Evolutionary conservation across 2,113 vertebrate species (phyloP), one percentile per base, ranked within the genome.

Genomic region (Muntiacus reevesi): DNA sequence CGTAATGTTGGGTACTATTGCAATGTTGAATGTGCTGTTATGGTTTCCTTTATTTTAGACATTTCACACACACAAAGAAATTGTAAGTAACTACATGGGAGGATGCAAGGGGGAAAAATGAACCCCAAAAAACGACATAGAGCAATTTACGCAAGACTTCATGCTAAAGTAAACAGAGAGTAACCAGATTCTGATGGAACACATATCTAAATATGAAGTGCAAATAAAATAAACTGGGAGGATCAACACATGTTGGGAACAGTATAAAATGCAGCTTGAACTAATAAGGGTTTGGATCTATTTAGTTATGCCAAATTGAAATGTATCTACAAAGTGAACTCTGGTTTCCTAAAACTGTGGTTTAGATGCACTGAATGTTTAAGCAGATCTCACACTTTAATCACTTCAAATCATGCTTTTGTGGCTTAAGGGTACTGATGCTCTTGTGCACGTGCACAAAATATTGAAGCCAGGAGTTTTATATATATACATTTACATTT

Each of bases 181-280:
- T 52, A 76, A 45, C 55, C 60, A 95, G 27, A 55, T 76, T 89
- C 79, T 92, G 50, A 94, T 64, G 62, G 59, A 96, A 74, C 21
- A 64, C 6, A 8, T 62, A 45, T n/a, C 76, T 82, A 76, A 90
- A 87, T 45, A 23, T 57, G 55, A 97, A 91, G 25, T 87, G 2
- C 52, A 87, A 96, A 81, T 57, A 82, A 96, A 94, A 98, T 87
- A 96, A 45, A 84, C 52, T 45, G 30, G n/a, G n/a, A 88, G 40
- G 43, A 90, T 85, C 28, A 52, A 89, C 28, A 74, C 74, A 89
- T 27, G 15, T 82, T 82, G 90, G 59, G 43, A 95, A 90, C 30
- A 95, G 43, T n/a, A 91, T n/a, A 81, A 84, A 94, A 57, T 86
- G 7, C 54, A 92, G 76, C 81, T 97, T 98, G 59, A 95, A 90